phyloP scores from a whole-genome alignment of 2,113 vertebrate species.

The Sturnus vulgaris region DNA sequence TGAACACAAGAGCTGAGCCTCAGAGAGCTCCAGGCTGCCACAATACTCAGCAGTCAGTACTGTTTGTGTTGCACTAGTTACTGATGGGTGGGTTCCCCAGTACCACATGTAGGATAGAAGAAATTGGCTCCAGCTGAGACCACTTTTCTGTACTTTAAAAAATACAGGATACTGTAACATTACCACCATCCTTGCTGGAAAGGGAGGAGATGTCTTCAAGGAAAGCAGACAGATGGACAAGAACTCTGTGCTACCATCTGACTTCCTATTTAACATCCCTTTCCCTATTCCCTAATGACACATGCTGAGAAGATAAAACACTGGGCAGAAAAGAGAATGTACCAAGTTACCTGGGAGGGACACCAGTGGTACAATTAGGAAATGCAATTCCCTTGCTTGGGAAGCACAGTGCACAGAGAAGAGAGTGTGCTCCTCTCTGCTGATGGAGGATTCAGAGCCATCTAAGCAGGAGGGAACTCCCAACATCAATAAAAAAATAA shows the following conservation, averaged over 20 bases:
- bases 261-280: not conserved
- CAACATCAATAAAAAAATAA: not conserved
- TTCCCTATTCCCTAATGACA: not conserved
- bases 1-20: not conserved
- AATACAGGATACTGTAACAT: not conserved
- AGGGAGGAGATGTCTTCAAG: not conserved
- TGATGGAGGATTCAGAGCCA: not conserved
- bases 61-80: not conserved
- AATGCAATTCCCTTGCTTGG: not conserved
- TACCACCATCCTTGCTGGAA: not conserved
- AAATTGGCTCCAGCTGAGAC: not conserved
- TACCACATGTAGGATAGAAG: not conserved
- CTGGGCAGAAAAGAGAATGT: not conserved
- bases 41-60: not conserved
- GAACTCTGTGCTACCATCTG: not conserved
- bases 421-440: not conserved
- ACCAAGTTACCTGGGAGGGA: not conserved
- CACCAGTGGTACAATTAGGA: not conserved
- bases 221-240: not conserved
- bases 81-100: not conserved
- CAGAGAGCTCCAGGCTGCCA: not conserved
- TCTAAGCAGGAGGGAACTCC: not conserved
- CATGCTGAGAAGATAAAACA: not conserved
- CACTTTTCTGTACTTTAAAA: not conserved
- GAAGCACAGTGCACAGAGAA: not conserved